These are phyloP conservation scores for Gobio gobio DNA, from an alignment of 2,113 vertebrate genomes.

Conservation along the genomic window DNA sequence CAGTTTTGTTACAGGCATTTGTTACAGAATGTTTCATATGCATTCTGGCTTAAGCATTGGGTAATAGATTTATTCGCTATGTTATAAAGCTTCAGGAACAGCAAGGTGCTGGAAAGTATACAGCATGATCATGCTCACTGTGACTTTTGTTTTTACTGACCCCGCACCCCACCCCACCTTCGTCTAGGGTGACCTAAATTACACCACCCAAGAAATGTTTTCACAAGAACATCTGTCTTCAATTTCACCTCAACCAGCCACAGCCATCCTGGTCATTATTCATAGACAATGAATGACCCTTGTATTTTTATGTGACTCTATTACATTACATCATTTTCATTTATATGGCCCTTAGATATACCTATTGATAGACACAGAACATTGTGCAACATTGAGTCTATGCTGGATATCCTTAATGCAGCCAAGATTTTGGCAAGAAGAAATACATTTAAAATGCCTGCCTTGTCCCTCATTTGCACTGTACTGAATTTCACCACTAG, in stretches of 20 bases:
- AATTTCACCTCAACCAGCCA: constrained; percentile 66
- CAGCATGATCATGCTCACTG: constrained; percentile 34
- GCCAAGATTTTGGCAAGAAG: constrained; percentile 32
- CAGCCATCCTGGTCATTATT: constrained; percentile 73
- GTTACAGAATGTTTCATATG: constrained; percentile 4
- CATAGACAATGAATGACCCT: constrained; percentile 63
- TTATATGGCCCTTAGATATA: constrained; percentile 59
- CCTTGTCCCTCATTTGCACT: constrained; percentile 1
- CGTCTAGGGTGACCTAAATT: constrained; percentile 70
- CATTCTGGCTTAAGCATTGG: constrained; percentile 6
- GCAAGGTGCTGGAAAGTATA: constrained; percentile 36
- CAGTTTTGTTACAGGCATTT: constrained; percentile 9
- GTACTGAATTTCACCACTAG: constrained; percentile 63
- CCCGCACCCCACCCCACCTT: constrained; percentile 50
- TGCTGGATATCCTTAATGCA: constrained; percentile 44
- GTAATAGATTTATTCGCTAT: constrained; percentile 35
- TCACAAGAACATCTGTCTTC: constrained; percentile 70
- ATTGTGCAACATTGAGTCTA: constrained; percentile 59
- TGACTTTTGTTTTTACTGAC: constrained; percentile 59
- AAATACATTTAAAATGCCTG: constrained; percentile 18
- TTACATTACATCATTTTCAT: constrained; percentile 67
- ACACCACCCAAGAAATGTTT: constrained; percentile 68
- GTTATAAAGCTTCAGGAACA: constrained; percentile 39
- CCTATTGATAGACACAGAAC: constrained; percentile 47
- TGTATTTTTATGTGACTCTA: constrained; percentile 61